phyloP scores from a whole-genome alignment of 2,113 vertebrate genomes.

The Leucoraja erinaceus region DNA sequence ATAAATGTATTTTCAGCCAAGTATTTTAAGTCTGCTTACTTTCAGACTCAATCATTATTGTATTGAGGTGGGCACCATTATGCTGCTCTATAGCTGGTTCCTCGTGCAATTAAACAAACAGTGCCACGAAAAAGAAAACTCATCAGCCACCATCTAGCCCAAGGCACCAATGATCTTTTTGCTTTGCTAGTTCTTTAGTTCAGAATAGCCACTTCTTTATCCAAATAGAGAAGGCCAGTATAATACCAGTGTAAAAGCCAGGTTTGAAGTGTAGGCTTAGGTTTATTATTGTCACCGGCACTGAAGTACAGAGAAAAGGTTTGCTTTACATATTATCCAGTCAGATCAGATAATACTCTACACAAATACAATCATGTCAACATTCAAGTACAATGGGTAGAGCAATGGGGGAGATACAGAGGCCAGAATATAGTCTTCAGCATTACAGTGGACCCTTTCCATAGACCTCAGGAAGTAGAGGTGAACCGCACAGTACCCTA shows the following conservation, averaged over 20 bases:
- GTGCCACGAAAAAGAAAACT: background rate
- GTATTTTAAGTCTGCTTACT: background rate
- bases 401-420: no score
- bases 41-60: background rate
- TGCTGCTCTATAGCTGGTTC: background rate
- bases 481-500: no score
- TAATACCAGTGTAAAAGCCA: background rate
- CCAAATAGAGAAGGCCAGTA: background rate
- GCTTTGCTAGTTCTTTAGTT: background rate
- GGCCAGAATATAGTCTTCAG: no score
- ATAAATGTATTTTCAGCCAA: background rate
- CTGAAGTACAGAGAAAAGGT: no score
- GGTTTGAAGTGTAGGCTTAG: no score
- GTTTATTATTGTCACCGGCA: no score
- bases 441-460: no score
- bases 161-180: background rate
- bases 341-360: no score
- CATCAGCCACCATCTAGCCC: background rate
- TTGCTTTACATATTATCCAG: no score
- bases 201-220: background rate
- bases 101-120: background rate
- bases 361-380: no score
- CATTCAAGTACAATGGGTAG: no score
- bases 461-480: no score
- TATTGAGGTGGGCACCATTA: background rate